Evolutionary conservation across 2,888 invertebrate species (phyloP).

Genomic region (Leptura quadrifasciata): DNA sequence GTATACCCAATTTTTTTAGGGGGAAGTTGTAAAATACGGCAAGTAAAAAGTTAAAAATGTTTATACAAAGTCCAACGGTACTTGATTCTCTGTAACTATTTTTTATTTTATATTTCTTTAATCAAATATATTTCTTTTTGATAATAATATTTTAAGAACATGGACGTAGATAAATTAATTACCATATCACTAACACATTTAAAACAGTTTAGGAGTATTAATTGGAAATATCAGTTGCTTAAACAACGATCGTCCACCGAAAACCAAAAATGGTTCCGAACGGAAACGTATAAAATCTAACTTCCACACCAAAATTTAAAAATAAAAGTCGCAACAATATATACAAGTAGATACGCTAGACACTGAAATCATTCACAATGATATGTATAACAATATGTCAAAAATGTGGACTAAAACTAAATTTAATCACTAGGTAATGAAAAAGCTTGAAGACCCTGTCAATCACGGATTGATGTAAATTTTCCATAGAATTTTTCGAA

Average conservation of each 20-base stretch:
- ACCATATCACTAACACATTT: too few species aligned
- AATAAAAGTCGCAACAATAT: conserved; percentile 64
- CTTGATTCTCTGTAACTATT: too few species aligned
- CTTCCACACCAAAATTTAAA: conserved; percentile 67
- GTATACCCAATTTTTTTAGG: too few species aligned
- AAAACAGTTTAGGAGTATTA: too few species aligned
- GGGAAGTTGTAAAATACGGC: too few species aligned
- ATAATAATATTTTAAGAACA: too few species aligned
- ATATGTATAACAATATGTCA: conserved; percentile 64
- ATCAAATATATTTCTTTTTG: too few species aligned
- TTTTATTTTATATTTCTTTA: too few species aligned
- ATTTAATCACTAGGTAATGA: conserved; percentile 56
- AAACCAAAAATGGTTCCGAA: conserved; percentile 51
- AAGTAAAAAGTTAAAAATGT: too few species aligned
- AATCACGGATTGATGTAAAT: conserved; percentile 59
- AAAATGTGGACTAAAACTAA: conserved; percentile 56
- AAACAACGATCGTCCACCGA: background rate
- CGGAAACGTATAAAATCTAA: conserved; percentile 49
- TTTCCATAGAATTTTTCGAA: conserved; percentile 42
- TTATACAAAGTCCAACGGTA: too few species aligned
- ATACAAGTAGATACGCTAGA: conserved; percentile 61
- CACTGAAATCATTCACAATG: conserved; percentile 62
- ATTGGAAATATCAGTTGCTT: background rate
- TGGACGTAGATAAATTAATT: too few species aligned
- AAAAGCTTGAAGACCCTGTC: conserved; percentile 66